Percentiles rank a stretch among this genome's conserved stretches.
Evolutionary conservation across 2,113 vertebrate species (phyloP).

Genomic region (Vireo altiloquus): DNA sequence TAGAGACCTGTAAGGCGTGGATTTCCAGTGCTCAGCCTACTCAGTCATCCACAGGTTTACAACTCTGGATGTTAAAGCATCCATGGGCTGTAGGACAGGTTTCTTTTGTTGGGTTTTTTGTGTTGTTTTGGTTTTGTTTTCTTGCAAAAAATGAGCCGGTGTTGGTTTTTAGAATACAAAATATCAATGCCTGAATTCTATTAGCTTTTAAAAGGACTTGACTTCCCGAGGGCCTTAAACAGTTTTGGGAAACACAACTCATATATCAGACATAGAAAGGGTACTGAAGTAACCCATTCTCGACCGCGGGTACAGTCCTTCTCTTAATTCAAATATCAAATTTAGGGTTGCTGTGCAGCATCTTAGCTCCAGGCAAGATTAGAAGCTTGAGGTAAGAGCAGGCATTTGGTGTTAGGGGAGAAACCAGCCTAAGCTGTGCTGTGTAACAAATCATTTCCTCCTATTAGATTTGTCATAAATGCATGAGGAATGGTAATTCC

Average conservation of each 20-base stretch:
- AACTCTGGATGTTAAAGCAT: background rate
- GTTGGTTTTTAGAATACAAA: background rate
- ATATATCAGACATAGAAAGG: background rate
- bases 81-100: too few relatives aligned
- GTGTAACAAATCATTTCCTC: slow-evolving; percentile 34
- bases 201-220: background rate
- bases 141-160: background rate
- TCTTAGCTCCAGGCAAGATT: background rate
- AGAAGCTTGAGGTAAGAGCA: background rate
- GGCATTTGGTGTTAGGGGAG: background rate
- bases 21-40: background rate
- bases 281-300: background rate
- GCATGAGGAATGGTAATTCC: slow-evolving; percentile 46
- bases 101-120: background rate
- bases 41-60: background rate
- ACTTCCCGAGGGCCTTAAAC: background rate
- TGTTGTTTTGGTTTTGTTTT: background rate
- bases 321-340: background rate
- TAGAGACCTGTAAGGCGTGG: background rate
- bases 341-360: background rate
- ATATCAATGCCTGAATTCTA: background rate
- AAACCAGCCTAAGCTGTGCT: background rate
- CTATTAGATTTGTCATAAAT: slow-evolving; percentile 44
- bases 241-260: background rate
- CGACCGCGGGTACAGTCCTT: background rate